A percentile compares a stretch with the other conserved stretches of the same genome.
Conservation (phyloP, 1,140 invertebrate species). For the Trichonephila clavata region DNA sequence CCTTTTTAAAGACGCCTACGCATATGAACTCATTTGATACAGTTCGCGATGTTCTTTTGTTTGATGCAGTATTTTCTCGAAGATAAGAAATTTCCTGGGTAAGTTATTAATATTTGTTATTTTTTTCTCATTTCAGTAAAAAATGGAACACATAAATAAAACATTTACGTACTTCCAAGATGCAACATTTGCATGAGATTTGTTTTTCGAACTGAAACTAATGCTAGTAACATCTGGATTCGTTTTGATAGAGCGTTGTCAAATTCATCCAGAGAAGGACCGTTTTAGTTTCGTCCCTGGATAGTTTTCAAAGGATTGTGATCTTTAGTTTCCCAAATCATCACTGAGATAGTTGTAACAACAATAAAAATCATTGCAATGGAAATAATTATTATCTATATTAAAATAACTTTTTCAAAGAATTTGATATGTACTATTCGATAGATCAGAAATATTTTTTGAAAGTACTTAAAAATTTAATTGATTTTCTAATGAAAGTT, state of each 20-base stretch:
- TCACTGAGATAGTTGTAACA: too few species aligned
- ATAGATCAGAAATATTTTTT: too few species aligned
- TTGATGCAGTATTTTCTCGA: slow-evolving; percentile 6
- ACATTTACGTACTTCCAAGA: too few species aligned
- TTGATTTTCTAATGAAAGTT: too few species aligned
- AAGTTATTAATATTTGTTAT: not conserved
- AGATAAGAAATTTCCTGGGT: not conserved
- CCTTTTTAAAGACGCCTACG: slow-evolving; percentile 44
- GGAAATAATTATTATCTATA: too few species aligned
- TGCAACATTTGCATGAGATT: not conserved
- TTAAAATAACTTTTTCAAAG: too few species aligned
- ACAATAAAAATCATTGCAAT: too few species aligned
- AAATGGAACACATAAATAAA: not conserved
- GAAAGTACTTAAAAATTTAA: too few species aligned
- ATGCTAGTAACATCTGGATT: not conserved
- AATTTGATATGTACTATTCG: too few species aligned
- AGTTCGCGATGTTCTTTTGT: slow-evolving; percentile 7
- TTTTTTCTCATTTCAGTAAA: not conserved
- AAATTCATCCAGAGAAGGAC: not conserved
- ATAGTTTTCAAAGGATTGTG: too few species aligned
- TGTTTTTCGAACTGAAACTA: not conserved
- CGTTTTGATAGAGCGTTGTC: not conserved
- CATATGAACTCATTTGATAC: slow-evolving; percentile 16
- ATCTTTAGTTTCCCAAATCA: too few species aligned
- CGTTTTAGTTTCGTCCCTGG: not conserved